Evolutionary conservation across 1,140 invertebrate genomes (phyloP), one percentile per base, ranked within the genome.

Genomic region (Aphidius gifuensis): DNA sequence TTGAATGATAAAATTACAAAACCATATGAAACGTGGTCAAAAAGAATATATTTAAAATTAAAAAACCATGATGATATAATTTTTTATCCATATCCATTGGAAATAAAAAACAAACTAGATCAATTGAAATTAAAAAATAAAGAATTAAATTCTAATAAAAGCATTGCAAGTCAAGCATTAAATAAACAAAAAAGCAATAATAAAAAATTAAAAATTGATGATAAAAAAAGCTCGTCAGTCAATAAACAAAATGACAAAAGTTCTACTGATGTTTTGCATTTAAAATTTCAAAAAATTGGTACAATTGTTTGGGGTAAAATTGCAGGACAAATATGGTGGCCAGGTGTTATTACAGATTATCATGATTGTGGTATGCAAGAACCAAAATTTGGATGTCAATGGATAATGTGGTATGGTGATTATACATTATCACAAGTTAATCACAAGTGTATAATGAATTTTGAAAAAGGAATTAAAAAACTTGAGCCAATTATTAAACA

Each of bases 351-450:
- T 60, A 64, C 79, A 40, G 72, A 78, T 69, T 74, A 73, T 66
- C 73, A 72, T 50, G 76, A 80, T 55, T 70, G 72, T 47, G 71
- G 70, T 44, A 69, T 75, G 61, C 72, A 70, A 23, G 74, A 76
- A 54, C 77, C 78, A n/a, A 71, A 63, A 62, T 74, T 74, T 9
- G 73, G 71, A 44, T 72, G 72, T 61, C 76, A 80, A n/a, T 80
- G 78, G 78, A 74, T 80, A 6, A 74, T 80, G 68, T 79, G 78
- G 76, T 80, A 80, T 53, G 78, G 76, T 0, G 78, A 79, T 64
- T 75, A 71, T 11, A 66, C 69, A 45, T 60, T 78, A 58, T 79
- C 78, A 5, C 68, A 79, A 68, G 74, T 76, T 6, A 62, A 69
- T 51, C 68, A 75, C 16, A 43, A 60, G 4, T 58, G 53, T 44